Evolutionary conservation across 1,140 invertebrate genomes (phyloP).

Genomic region (Pseudachorutes palmiensis): DNA sequence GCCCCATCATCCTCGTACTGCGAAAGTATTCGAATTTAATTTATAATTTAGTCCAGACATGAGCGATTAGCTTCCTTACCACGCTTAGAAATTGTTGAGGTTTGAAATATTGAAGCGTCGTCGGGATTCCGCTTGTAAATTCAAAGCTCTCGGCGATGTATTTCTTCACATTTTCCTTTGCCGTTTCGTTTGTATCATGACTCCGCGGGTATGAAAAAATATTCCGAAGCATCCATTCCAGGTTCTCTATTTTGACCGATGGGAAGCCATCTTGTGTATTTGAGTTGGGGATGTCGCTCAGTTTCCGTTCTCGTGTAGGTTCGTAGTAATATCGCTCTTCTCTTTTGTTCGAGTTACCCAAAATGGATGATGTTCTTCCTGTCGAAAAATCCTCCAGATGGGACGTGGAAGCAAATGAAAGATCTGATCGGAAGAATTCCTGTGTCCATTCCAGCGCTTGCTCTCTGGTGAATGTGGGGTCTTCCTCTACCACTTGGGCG

Average conservation of each 20-base stretch:
- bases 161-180: conserved; percentile 35
- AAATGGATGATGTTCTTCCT: neutral
- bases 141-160: conserved; percentile 36
- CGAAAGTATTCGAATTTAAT: neutral
- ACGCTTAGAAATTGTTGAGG: conserved; percentile 35
- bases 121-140: conserved; percentile 28
- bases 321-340: neutral
- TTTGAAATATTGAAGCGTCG: conserved; percentile 34
- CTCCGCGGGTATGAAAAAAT: conserved; percentile 38
- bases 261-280: too few relatives aligned
- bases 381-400: conserved; percentile 13
- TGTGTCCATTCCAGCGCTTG: conserved; percentile 25
- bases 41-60: neutral
- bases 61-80: conserved; percentile 20
- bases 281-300: neutral
- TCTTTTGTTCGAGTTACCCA: too few relatives aligned
- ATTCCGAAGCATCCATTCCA: conserved; percentile 39
- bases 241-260: conserved; percentile 32
- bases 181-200: conserved; percentile 36
- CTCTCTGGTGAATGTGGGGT: conserved; percentile 23
- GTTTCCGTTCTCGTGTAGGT: neutral
- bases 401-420: conserved; percentile 8
- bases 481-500: conserved; percentile 27
- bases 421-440: conserved; percentile 31
- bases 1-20: conserved; percentile 27